Base-by-base conservation (phyloP, 2,888 invertebrate species). In the Thymelicus sylvestris region DNA sequence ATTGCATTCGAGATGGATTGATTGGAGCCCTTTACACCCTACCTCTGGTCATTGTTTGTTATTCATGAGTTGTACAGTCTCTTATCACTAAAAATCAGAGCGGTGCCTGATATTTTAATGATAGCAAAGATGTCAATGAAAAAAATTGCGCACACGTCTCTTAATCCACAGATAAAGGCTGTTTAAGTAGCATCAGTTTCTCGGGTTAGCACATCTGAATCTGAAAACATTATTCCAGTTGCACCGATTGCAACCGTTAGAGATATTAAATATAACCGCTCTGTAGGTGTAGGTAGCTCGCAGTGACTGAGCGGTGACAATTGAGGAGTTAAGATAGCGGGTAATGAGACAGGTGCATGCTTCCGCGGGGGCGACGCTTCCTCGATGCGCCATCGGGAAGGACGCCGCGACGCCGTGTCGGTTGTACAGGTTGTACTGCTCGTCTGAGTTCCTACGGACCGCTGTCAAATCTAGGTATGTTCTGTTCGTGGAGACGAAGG, bases 351-450 rank as follows among this genome's bases (percentile, higher is more conserved):
- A 80, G 78, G 78, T 78, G 77, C 72, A 66, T n/a, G 73, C 74
- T 80, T 81, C 82, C 81, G 81, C 77, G 82, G 79, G 81, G 82
- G 82, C 78, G 81, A 66, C 47, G 67, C 65, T 74, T 72, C 74
- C 73, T 52, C 67, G 68, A 65, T 75, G 62, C 48, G 64, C 47
- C 47, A 38, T 55, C 41, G 48, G 50, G 65, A 31, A 31, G 2
- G 2, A 31, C 31, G 31, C 31, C 31, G 31, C 31, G 31, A 31
- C 31, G 31, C 19, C 19, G 19, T 2, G 19, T 1, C 19, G 19
- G 19, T 19, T 19, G 19, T 19, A 19, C 19, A 19, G 38, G 2
- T 52, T 41, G 64, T 15, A 52, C 12, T 15, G 2, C 50, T 15
- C 52, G 19, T 39, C 19, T 10, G 10, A 7, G 24, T 50, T 50